Conservation (phyloP, 2,113 vertebrate genomes). For the Herpailurus yagouaroundi region DNA sequence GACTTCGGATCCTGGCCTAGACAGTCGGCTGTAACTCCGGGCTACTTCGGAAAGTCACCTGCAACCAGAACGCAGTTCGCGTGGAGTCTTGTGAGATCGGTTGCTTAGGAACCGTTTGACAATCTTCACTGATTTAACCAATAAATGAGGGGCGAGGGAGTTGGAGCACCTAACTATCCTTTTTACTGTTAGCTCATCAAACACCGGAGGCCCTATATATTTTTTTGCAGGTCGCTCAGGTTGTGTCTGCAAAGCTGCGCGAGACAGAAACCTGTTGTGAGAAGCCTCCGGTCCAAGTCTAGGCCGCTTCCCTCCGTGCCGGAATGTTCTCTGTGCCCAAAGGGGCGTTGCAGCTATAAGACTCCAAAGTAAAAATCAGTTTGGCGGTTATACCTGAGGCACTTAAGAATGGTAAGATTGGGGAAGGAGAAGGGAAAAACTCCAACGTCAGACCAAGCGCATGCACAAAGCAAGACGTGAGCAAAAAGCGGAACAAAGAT, state of each 20-base stretch:
- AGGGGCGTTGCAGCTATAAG: background rate
- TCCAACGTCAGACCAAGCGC: background rate
- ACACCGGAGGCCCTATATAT: background rate
- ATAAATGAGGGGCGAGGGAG: background rate
- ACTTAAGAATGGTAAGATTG: background rate
- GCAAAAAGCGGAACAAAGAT: background rate
- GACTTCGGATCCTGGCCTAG: constrained; percentile 1
- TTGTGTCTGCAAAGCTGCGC: background rate
- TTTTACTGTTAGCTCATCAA: background rate
- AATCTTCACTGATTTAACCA: background rate
- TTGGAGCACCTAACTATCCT: background rate
- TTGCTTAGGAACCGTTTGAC: constrained; percentile 45
- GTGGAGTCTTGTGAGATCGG: background rate
- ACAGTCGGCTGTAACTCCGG: background rate
- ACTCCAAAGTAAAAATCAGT: background rate
- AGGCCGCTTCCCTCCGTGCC: background rate
- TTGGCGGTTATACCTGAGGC: background rate
- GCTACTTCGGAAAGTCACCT: constrained; percentile 16
- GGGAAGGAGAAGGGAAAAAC: background rate
- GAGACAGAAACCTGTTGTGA: background rate
- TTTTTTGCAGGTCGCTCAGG: background rate
- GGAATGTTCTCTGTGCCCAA: background rate
- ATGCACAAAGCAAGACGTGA: background rate
- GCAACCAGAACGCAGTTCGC: constrained; percentile 1
- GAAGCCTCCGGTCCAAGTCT: background rate